These are phyloP conservation scores for Enteromius mattozi DNA, from an alignment of 2,797 vertebrate genomes.

Conservation along the genomic window DNA sequence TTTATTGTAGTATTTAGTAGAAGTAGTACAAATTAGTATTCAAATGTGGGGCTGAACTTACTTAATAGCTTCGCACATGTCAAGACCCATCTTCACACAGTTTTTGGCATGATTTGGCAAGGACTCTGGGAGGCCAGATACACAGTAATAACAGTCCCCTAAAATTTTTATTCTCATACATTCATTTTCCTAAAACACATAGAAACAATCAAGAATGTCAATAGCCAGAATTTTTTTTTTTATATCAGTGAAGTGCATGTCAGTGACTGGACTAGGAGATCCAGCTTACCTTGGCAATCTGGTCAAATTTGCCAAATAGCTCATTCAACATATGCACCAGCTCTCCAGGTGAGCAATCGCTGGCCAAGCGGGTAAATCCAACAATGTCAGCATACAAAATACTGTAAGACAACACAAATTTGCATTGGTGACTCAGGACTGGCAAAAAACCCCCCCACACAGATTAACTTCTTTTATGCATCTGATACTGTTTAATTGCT, in stretches of 20 bases:
- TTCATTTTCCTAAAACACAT: conserved; percentile 90
- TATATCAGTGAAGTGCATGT: neutral
- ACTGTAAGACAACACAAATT: conserved; percentile 72
- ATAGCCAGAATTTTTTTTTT: neutral
- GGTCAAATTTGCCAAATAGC: conserved; percentile 97
- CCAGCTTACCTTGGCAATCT: conserved; percentile 92
- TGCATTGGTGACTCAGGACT: neutral
- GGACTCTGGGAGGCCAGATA: conserved; percentile 95
- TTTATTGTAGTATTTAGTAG: neutral
- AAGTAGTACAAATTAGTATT: neutral
- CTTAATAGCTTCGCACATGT: conserved; percentile 99
- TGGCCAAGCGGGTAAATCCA: conserved; percentile 95
- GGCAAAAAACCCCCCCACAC: neutral
- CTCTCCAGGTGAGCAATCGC: conserved; percentile 95
- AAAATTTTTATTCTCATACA: conserved; percentile 99
- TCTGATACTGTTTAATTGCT: neutral
- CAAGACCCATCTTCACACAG: conserved; percentile 98
- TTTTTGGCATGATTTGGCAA: conserved; percentile 97
- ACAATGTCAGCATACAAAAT: conserved; percentile 96
- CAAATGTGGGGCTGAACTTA: conserved; percentile 70
- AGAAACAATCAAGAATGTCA: conserved; percentile 10
- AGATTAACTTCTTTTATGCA: neutral
- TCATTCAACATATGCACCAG: conserved; percentile 97
- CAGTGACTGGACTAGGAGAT: neutral
- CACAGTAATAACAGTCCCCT: conserved; percentile 97